These are phyloP conservation scores for Damaliscus lunatus DNA, from an alignment of 2,113 vertebrate genomes.

Conservation along the genomic window DNA sequence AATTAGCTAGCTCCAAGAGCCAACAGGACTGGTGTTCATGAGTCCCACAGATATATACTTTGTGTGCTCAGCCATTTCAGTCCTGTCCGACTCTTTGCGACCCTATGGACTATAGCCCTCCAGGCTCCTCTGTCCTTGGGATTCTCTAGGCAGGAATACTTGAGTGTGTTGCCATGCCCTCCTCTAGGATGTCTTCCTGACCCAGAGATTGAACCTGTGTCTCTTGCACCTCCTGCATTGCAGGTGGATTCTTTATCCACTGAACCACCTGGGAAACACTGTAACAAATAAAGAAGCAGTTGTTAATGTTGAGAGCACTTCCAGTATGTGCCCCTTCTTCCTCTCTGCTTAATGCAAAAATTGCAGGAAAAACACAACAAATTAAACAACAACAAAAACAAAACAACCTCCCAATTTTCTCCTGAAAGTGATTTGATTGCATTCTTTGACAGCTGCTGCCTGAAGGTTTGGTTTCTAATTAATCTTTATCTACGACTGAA, in stretches of 20 bases:
- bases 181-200: neutral
- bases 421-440: neutral
- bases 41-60: neutral
- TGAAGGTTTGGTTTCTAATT: neutral
- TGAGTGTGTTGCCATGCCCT: neutral
- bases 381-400: too few species aligned
- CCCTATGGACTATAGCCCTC: neutral
- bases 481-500: neutral
- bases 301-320: neutral
- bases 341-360: neutral
- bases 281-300: neutral
- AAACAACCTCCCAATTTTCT: neutral
- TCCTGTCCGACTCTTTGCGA: neutral
- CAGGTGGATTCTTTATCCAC: neutral
- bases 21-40: neutral
- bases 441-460: neutral
- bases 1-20: neutral
- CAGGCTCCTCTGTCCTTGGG: neutral
- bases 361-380: neutral
- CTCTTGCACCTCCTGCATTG: neutral
- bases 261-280: neutral
- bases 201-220: neutral
- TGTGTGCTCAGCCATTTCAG: neutral
- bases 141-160: neutral
- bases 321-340: neutral